A percentile compares a stretch with the other conserved stretches of the same genome.
Conservation (phyloP, 2,797 vertebrate genomes). For the Sitta carolinensis region DNA sequence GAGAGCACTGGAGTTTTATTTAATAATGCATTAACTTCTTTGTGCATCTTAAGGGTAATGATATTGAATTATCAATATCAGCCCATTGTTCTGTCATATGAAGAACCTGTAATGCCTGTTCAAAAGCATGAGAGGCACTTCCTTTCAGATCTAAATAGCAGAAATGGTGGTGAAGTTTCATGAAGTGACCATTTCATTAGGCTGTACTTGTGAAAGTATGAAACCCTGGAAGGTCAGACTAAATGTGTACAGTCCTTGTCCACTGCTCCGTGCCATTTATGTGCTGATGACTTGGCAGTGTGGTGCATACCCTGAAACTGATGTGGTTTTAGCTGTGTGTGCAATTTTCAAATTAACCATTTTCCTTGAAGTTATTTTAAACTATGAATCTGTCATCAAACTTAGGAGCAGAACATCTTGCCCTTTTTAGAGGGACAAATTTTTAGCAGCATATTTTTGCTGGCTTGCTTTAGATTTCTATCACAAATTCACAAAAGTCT, state of each 20-base stretch:
- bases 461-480: neutral
- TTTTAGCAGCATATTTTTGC: neutral
- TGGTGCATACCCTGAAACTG: neutral
- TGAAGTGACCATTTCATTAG: neutral
- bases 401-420: neutral
- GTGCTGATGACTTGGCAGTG: neutral
- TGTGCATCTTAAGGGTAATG: neutral
- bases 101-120: neutral
- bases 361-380: neutral
- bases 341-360: neutral
- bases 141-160: neutral
- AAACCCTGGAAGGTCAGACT: neutral
- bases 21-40: neutral
- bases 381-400: neutral
- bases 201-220: neutral
- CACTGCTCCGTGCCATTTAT: neutral
- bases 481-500: neutral
- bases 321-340: neutral
- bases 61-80: neutral
- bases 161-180: neutral
- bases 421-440: neutral
- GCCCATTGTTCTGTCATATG: neutral
- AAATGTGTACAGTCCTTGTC: neutral
- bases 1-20: neutral
- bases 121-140: neutral